A percentile compares a stretch with the other conserved stretches of the same genome.
These are phyloP conservation scores for Caenorhabditis becei DNA, from an alignment of 2,888 invertebrate species.

Conservation along the genomic window DNA sequence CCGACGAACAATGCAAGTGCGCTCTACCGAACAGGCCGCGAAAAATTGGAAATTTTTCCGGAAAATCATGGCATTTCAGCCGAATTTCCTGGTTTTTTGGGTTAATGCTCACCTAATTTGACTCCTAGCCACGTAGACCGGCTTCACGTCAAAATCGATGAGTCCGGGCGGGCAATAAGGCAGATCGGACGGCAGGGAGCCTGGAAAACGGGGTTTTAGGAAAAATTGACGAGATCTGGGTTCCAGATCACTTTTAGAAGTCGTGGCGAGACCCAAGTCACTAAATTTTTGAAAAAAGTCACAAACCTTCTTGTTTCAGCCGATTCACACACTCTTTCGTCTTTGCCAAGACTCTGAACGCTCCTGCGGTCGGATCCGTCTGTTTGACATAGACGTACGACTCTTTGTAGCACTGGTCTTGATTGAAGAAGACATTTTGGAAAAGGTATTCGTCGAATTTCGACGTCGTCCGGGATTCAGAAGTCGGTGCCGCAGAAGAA, in stretches of 20 bases:
- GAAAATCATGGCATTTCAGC: no score
- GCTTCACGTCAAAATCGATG: conserved; percentile 36
- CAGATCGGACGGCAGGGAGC: not conserved
- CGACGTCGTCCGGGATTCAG: not conserved
- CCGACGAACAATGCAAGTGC: no score
- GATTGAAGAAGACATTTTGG: conserved; percentile 25
- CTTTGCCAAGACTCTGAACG: conserved; percentile 1
- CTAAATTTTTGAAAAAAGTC: no score
- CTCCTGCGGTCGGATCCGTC: not conserved
- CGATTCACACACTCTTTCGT: conserved; percentile 31
- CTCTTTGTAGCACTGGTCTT: conserved; percentile 32
- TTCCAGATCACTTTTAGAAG: no score
- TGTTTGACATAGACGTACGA: conserved; percentile 31
- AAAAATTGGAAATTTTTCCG: no score
- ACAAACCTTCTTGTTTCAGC: conserved; percentile 16
- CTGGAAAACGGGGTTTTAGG: no score
- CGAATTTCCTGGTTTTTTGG: no score
- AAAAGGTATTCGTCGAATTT: not conserved
- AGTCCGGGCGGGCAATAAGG: conserved; percentile 56
- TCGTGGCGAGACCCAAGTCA: no score
- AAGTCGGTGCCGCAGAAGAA: not conserved
- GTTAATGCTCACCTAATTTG: conserved; percentile 16
- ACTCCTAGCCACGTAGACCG: conserved; percentile 26
- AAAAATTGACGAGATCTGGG: no score
- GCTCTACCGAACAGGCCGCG: no score